These are phyloP conservation scores for Catotricha subobsoleta DNA, from an alignment of 2,888 invertebrate genomes.

Conservation along the genomic window DNA sequence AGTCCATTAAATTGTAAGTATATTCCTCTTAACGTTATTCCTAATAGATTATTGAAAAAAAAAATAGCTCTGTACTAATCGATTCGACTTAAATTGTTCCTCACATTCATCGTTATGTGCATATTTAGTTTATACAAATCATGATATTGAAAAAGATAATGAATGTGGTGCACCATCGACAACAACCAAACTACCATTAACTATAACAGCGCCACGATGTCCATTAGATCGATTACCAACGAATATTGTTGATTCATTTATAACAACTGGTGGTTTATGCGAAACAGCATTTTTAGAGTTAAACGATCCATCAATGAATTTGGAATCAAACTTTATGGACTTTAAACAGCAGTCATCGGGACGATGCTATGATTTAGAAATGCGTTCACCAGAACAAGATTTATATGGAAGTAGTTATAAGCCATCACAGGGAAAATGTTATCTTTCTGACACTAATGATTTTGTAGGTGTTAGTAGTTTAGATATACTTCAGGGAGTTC, in stretches of 20 bases:
- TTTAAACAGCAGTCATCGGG: conserved; percentile 1
- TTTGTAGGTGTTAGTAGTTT: conserved; percentile 26
- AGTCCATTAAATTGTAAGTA: conserved; percentile 28
- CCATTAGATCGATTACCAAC: conserved; percentile 9
- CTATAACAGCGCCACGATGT: conserved; percentile 25
- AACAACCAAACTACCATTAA: conserved; percentile 17
- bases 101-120: too few species aligned
- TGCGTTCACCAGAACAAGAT: neutral
- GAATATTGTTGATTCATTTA: conserved; percentile 3
- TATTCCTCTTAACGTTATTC: neutral
- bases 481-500: conserved; percentile 28
- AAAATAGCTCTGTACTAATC: neutral
- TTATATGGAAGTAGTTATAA: conserved; percentile 3
- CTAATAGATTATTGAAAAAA: too few species aligned
- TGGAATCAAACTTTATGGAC: conserved; percentile 3
- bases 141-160: conserved; percentile 27
- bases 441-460: conserved; percentile 16
- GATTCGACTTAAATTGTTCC: too few species aligned
- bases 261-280: conserved; percentile 4
- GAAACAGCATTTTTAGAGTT: conserved; percentile 5
- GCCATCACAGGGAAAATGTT: conserved; percentile 3
- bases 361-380: conserved; percentile 2
- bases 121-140: conserved; percentile 25
- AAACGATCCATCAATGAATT: conserved; percentile 4
- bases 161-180: conserved; percentile 19